phyloP scores from a whole-genome alignment of 2,888 invertebrate genomes.

The Xanthia togata region DNA sequence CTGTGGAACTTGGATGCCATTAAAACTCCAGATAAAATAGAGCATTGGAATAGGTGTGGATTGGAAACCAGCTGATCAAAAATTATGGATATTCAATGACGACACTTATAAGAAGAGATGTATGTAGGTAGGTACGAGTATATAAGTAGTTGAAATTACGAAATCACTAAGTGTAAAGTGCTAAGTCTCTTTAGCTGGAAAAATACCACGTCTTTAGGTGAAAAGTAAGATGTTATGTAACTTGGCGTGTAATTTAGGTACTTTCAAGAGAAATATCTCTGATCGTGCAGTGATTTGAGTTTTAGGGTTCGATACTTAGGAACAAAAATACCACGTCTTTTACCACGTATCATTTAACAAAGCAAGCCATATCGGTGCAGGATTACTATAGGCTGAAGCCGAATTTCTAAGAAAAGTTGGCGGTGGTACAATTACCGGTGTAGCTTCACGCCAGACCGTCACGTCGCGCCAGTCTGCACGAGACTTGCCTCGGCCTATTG shows the following conservation, averaged over 20 bases:
- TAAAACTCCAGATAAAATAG: background rate
- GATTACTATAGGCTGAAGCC: background rate
- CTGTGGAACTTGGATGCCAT: background rate
- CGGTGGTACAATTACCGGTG: too few species aligned
- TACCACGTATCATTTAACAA: background rate
- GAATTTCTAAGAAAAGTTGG: too few species aligned
- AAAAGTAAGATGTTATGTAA: background rate
- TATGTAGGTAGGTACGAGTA: too few species aligned
- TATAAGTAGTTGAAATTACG: background rate
- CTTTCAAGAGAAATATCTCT: background rate
- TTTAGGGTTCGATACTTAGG: background rate
- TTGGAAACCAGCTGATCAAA: background rate
- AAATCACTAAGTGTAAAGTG: background rate
- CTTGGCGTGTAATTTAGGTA: background rate
- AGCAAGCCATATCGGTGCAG: too few species aligned
- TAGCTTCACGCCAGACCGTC: too few species aligned
- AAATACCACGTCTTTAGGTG: background rate
- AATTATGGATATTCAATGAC: background rate
- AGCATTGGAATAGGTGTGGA: background rate
- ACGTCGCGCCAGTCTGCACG: too few species aligned
- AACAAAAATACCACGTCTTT: slow-evolving; percentile 18
- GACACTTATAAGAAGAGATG: background rate
- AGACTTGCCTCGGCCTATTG: background rate
- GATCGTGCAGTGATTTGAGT: background rate
- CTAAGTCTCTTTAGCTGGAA: background rate